Evolutionary conservation across 2,888 invertebrate species (phyloP).

Genomic region (Nomada ferruginata): DNA sequence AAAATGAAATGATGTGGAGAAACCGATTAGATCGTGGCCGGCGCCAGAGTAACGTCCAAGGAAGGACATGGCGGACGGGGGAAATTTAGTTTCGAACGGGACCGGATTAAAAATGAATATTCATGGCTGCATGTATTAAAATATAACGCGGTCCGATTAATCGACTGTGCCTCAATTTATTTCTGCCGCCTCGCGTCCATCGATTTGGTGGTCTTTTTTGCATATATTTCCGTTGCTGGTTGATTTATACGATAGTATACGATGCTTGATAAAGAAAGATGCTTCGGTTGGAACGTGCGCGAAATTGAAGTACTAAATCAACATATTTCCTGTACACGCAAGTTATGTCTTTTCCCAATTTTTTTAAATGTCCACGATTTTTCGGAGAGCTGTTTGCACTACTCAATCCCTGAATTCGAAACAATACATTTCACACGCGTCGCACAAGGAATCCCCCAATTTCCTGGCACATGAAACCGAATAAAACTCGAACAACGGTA

Average conservation of each 20-base stretch:
- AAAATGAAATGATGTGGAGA: conserved; percentile 40
- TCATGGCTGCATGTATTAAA: conserved; percentile 58
- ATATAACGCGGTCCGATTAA: conserved; percentile 57
- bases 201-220: not conserved
- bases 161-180: conserved; percentile 43
- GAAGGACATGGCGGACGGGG: not conserved
- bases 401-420: no score
- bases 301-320: not conserved
- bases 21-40: conserved; percentile 49
- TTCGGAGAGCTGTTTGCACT: no score
- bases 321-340: not conserved
- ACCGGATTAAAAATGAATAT: conserved; percentile 59
- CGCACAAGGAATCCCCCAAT: not conserved
- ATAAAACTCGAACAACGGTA: not conserved
- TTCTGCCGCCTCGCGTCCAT: conserved; percentile 21
- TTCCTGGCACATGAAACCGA: not conserved
- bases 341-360: not conserved
- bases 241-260: not conserved
- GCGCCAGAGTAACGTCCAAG: conserved; percentile 2
- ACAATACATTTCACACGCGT: no score
- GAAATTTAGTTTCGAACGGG: conserved; percentile 13
- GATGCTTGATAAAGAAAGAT: not conserved
- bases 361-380: not conserved
- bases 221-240: not conserved
- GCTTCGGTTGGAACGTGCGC: not conserved